Evolutionary conservation across 1,140 invertebrate genomes (phyloP), one percentile per base, ranked within the genome.

Genomic region (Cotesia glomerata): DNA sequence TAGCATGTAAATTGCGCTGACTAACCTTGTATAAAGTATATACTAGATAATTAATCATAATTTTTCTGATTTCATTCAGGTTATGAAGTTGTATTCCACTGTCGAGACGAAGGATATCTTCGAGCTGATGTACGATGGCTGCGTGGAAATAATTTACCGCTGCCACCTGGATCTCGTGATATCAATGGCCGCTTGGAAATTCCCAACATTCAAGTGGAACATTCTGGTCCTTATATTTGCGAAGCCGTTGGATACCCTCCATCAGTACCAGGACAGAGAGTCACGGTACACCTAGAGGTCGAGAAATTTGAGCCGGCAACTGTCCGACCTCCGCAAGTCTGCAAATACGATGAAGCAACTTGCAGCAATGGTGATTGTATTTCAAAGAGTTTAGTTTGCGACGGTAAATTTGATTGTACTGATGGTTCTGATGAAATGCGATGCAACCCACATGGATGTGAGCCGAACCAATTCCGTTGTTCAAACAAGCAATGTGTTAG

Each of bases 301-400:
- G 92, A 93, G 80, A 89, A 89, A 85, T 91, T 85, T 56, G 87
- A 88, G 67, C 78, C 81, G 56, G 83, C 86, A 13, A 71, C 78
- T 1, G 81, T 81, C 26, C 84, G 85, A 36, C 86, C 89, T 34
- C 87, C 90, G 72, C 83, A 83, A 79, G 85, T 89, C 5, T 98
- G 97, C 81, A 88, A 87, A 69, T 84, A 90, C 14, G 88, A 95
- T 75, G 92, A 99, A 87, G 95, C 96, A 0, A 97, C 95, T 0
- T 99, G 97, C 81, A 91, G 90, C 49, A 97, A 96, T 83, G 95
- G 95, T 51, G 91, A 97, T 73, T 99, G 97, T 82, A 97, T 99
- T 75, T 88, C 91, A 0, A 94, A 93, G 81, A 84, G 89, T 3
- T 89, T 90, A 68, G 91, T 97, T 26, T 98, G 97, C 82, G 92